Evolutionary conservation across 2,797 vertebrate genomes (phyloP).

Genomic region (Cryptoblepharus egeriae): DNA sequence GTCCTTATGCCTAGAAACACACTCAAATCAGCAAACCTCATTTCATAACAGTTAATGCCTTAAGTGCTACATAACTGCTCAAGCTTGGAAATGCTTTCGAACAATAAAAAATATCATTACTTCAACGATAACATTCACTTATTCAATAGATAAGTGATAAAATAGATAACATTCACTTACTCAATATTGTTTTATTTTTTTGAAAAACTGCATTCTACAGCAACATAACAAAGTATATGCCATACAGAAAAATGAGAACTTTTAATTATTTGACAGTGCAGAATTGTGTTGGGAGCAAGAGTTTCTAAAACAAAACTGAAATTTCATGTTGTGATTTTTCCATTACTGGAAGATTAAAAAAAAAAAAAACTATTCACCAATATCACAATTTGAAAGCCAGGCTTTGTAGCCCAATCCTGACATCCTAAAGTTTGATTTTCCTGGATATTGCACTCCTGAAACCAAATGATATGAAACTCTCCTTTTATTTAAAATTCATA

Average conservation of each 20-base stretch:
- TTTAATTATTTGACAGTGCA: constrained; percentile 27
- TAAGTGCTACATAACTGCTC: constrained; percentile 54
- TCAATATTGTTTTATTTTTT: constrained; percentile 42
- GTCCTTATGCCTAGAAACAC: background rate
- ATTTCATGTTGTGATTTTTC: background rate
- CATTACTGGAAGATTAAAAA: background rate
- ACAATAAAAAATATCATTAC: constrained; percentile 54
- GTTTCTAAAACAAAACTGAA: background rate
- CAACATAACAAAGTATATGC: constrained; percentile 37
- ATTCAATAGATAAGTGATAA: too few relatives aligned
- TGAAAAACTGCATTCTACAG: constrained; percentile 42
- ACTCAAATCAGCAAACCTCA: constrained; percentile 41
- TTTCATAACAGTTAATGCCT: constrained; percentile 57
- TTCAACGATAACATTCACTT: constrained; percentile 64
- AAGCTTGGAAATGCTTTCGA: constrained; percentile 69
- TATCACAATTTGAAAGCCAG: background rate
- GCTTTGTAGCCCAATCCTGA: background rate
- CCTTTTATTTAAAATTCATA: background rate
- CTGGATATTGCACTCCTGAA: background rate
- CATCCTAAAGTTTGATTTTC: background rate
- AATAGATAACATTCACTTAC: constrained; percentile 65
- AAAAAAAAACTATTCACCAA: background rate
- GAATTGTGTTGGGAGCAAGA: background rate
- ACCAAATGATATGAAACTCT: background rate
- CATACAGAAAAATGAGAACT: constrained; percentile 21